Percentiles rank a stretch among this genome's conserved stretches.
Conservation (phyloP, 2,113 vertebrate species). For the Motacilla alba region DNA sequence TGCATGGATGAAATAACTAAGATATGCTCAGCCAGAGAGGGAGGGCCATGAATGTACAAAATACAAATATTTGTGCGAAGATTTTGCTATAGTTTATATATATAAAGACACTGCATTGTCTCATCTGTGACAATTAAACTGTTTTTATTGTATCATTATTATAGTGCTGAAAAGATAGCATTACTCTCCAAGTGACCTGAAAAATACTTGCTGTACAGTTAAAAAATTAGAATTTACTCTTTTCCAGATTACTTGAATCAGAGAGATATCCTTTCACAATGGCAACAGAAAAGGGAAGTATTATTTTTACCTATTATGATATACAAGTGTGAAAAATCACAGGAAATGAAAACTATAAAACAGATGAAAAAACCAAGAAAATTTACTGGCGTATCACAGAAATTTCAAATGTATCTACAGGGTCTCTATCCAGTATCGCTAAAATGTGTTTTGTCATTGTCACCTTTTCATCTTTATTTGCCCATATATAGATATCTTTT, state of each 20-base stretch:
- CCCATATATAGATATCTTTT: not conserved
- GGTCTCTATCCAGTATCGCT: not conserved
- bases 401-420: not conserved
- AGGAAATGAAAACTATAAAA: not conserved
- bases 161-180: not conserved
- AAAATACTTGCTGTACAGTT: not conserved
- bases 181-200: not conserved
- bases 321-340: not conserved
- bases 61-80: not conserved
- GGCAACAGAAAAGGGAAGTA: not conserved
- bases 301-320: not conserved
- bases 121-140: not conserved
- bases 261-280: not conserved
- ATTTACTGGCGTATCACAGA: not conserved
- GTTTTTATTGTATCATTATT: not conserved
- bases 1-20: not conserved
- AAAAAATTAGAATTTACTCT: not conserved
- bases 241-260: not conserved
- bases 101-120: not conserved
- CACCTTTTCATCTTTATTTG: not conserved
- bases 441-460: not conserved
- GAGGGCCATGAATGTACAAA: not conserved
- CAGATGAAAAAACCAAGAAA: not conserved
- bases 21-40: not conserved
- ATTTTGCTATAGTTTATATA: not conserved